These are phyloP conservation scores for Phylloscopus collybita DNA, from an alignment of 2,797 vertebrate genomes.

Conservation along the genomic window DNA sequence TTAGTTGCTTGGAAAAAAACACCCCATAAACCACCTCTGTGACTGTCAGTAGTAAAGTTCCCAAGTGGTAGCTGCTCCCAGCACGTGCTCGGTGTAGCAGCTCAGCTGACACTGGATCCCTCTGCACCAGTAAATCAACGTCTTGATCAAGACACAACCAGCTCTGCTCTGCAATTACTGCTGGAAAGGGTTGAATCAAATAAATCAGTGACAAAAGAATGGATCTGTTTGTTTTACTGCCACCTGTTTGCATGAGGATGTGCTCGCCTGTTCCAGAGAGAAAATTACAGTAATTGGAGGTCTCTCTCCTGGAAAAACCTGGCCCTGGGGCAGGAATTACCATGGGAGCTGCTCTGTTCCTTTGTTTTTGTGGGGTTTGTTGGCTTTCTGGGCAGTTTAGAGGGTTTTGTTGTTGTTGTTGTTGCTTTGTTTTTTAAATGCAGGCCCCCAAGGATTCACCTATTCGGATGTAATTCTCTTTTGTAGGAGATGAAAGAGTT, in stretches of 20 bases:
- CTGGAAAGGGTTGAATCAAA: neutral
- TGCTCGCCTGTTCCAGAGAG: neutral
- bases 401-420: rapidly evolving
- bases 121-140: neutral
- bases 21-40: rapidly evolving
- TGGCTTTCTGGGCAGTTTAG: neutral
- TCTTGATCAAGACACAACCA: neutral
- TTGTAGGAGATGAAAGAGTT: neutral
- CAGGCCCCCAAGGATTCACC: neutral
- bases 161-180: neutral
- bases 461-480: neutral
- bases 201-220: neutral
- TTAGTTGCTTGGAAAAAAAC: neutral
- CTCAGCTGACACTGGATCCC: neutral
- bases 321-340: neutral
- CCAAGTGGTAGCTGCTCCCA: neutral
- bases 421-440: neutral
- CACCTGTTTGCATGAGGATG: neutral
- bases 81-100: neutral
- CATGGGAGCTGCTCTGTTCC: neutral
- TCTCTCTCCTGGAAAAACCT: neutral
- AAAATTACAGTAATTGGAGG: neutral
- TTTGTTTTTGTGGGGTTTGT: neutral
- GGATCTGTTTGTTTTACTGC: neutral
- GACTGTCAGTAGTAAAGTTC: neutral